phyloP scores from a whole-genome alignment of 2,113 vertebrate species.

The Phoenicopterus ruber region DNA sequence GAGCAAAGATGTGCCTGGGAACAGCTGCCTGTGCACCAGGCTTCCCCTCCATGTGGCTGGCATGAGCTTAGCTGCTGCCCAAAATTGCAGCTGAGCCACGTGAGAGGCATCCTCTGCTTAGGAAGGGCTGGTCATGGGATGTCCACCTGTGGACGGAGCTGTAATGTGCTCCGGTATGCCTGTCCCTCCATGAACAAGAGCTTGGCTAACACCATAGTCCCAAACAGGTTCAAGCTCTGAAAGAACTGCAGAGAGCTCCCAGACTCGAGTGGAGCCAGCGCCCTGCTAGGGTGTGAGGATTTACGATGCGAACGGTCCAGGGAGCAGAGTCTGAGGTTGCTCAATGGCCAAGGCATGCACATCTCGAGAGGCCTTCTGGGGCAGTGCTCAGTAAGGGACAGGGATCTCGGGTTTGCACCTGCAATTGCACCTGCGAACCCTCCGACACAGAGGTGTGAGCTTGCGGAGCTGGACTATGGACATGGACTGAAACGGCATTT shows the following conservation, averaged over 20 bases:
- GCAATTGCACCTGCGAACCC: background rate
- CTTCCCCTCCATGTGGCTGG: background rate
- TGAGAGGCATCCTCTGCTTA: background rate
- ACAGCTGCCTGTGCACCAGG: background rate
- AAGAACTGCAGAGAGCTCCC: background rate
- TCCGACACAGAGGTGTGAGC: background rate
- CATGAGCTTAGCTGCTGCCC: background rate
- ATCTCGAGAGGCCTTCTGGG: background rate
- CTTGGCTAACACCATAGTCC: background rate
- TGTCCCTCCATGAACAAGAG: background rate
- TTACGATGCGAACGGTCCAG: background rate
- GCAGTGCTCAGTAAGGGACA: background rate
- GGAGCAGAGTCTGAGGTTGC: background rate
- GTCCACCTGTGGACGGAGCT: background rate
- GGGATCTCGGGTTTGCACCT: background rate
- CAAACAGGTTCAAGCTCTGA: background rate
- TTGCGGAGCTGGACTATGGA: background rate
- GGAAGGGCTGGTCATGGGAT: fast-evolving
- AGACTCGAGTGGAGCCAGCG: background rate
- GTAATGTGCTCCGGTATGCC: background rate
- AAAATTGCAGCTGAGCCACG: background rate
- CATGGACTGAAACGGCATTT: background rate
- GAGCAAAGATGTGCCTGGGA: background rate
- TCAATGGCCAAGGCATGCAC: background rate
- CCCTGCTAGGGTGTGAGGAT: background rate